Evolutionary conservation across 2,888 invertebrate genomes (phyloP).

Genomic region (Euzophera pinguis): DNA sequence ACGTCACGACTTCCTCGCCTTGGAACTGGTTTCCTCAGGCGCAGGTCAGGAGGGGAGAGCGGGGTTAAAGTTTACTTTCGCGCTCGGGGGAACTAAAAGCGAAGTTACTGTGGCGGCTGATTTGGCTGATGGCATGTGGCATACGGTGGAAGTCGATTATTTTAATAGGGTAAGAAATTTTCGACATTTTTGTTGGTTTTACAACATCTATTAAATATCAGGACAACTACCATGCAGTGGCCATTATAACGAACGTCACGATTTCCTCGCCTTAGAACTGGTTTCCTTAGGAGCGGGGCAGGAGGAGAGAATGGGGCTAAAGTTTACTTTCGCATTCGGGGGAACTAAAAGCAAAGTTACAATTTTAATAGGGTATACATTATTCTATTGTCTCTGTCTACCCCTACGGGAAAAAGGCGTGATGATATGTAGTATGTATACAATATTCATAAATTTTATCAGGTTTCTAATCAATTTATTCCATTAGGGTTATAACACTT

Average conservation of each 20-base stretch:
- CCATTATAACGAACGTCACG: constrained; percentile 96
- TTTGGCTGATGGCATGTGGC: constrained; percentile 95
- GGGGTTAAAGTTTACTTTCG: constrained; percentile 91
- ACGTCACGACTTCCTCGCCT: constrained; percentile 94
- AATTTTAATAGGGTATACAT: no score
- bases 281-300: constrained; percentile 78
- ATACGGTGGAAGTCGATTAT: constrained; percentile 90
- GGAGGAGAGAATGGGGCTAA: constrained; percentile 76
- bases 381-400: no score
- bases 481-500: no score
- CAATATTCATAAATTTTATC: neutral
- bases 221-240: constrained; percentile 96
- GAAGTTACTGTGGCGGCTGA: constrained; percentile 84
- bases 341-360: constrained; percentile 85
- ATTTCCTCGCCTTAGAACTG: constrained; percentile 94
- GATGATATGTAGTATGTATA: no score
- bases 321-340: constrained; percentile 94
- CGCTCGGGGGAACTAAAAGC: constrained; percentile 88
- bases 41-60: constrained; percentile 57
- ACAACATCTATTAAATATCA: no score
- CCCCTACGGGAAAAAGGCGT: no score
- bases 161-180: constrained; percentile 84
- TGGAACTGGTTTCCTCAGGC: constrained; percentile 87
- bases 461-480: no score
- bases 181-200: no score